These are phyloP conservation scores for Mizuhopecten yessoensis DNA, from an alignment of 1,140 invertebrate species.

Conservation along the genomic window DNA sequence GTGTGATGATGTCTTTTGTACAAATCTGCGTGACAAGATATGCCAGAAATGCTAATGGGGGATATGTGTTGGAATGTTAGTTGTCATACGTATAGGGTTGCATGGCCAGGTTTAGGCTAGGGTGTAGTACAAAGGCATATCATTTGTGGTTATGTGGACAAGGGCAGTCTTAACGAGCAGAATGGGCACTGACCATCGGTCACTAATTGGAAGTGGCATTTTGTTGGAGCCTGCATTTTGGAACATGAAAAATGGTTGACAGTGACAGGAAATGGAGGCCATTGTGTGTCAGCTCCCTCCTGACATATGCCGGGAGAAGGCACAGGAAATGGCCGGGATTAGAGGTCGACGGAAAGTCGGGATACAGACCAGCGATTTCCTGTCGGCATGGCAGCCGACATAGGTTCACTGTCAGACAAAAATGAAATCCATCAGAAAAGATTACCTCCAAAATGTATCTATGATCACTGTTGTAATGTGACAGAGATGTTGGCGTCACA, in stretches of 20 bases:
- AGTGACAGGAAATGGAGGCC: constrained; percentile 23
- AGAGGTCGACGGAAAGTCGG: constrained; percentile 31
- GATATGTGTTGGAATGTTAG: too few relatives aligned
- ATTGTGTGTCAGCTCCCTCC: background rate
- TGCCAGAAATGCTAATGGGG: too few relatives aligned
- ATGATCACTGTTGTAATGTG: background rate
- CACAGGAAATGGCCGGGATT: constrained; percentile 31
- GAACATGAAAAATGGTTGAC: constrained; percentile 34
- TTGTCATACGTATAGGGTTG: background rate
- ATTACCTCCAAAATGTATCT: background rate
- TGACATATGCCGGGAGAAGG: constrained; percentile 13
- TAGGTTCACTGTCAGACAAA: constrained; percentile 37
- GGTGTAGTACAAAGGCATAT: background rate
- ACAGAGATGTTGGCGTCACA: constrained; percentile 2
- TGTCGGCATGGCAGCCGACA: constrained; percentile 19
- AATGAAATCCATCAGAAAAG: constrained; percentile 34
- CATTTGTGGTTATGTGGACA: background rate
- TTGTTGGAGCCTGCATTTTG: constrained; percentile 33
- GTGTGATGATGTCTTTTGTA: background rate
- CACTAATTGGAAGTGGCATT: constrained; percentile 27
- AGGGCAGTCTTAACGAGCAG: background rate
- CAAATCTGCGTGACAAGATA: background rate
- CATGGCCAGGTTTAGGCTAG: background rate
- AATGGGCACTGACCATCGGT: background rate
- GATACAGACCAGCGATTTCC: constrained; percentile 28